A percentile compares a stretch with the other conserved stretches of the same genome.
Evolutionary conservation across 92 coral and sea anemone genomes (phyloP).

Genomic region (Pocillopora grandis): DNA sequence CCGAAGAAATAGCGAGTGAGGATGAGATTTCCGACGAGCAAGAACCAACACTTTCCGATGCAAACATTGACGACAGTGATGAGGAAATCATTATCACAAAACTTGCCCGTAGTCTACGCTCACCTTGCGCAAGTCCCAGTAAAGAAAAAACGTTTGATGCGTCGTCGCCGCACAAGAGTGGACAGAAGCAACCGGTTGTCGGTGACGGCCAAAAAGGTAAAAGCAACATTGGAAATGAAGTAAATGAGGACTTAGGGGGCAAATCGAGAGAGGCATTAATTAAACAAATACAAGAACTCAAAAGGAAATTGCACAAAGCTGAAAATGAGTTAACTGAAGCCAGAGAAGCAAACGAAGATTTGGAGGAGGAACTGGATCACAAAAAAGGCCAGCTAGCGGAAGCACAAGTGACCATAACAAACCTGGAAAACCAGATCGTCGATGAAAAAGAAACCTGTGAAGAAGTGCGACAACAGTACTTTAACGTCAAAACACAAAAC

Average conservation of each 20-base stretch:
- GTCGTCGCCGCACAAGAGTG: constrained; percentile 42
- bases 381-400: constrained; percentile 76
- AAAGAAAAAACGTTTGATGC: constrained; percentile 26
- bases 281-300: constrained; percentile 44
- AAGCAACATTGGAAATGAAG: not conserved
- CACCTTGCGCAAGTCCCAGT: constrained; percentile 51
- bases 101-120: constrained; percentile 77
- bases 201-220: constrained; percentile 4
- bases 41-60: constrained; percentile 72
- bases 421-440: constrained; percentile 62
- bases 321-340: constrained; percentile 46
- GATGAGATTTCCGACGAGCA: constrained; percentile 79
- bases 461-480: constrained; percentile 69
- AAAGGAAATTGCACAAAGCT: constrained; percentile 61
- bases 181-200: constrained; percentile 20
- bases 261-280: constrained; percentile 39
- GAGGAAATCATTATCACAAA: constrained; percentile 80
- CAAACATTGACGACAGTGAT: constrained; percentile 85
- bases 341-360: constrained; percentile 65
- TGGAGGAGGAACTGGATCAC: constrained; percentile 80
- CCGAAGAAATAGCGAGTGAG: constrained; percentile 68
- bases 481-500: constrained; percentile 69
- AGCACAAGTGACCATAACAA: constrained; percentile 69
- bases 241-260: constrained; percentile 20
- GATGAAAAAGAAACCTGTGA: constrained; percentile 81